Conservation (phyloP, 2,888 invertebrate genomes). For the Hirtodrosophila duncani region DNA sequence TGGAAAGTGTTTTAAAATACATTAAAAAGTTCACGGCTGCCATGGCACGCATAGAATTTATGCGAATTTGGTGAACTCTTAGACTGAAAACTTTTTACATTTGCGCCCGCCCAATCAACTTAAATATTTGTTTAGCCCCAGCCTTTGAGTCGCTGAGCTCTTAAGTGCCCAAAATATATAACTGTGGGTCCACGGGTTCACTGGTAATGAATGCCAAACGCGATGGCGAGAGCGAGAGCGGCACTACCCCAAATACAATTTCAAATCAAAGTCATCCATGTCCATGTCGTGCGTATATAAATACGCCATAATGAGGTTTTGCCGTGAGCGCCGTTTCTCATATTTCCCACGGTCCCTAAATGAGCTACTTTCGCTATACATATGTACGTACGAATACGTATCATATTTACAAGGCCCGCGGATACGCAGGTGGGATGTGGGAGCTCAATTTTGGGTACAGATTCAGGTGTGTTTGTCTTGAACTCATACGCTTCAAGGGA, state of each 20-base stretch:
- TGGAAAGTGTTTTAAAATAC: conserved; percentile 74
- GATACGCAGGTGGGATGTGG: too few species aligned
- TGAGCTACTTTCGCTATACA: conserved; percentile 46
- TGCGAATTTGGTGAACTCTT: conserved; percentile 71
- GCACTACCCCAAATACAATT: conserved; percentile 9
- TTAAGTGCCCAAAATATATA: conserved; percentile 27
- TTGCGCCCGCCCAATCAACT: conserved; percentile 66
- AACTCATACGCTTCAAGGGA: conserved; percentile 40
- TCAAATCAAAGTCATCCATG: conserved; percentile 13
- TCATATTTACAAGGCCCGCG: too few species aligned
- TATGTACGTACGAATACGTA: too few species aligned
- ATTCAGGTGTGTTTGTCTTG: conserved; percentile 33
- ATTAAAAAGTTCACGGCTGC: conserved; percentile 73
- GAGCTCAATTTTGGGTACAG: too few species aligned
- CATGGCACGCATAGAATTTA: conserved; percentile 72
- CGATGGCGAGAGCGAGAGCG: too few species aligned
- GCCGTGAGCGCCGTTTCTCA: conserved; percentile 24
- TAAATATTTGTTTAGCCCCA: conserved; percentile 65
- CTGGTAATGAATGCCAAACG: not conserved
- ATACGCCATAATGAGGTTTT: conserved; percentile 22
- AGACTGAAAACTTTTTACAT: conserved; percentile 69
- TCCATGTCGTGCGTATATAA: not conserved
- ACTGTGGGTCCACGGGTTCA: too few species aligned
- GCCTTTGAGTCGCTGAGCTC: conserved; percentile 43
- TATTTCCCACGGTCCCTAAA: conserved; percentile 59